Evolutionary conservation across 1,140 invertebrate species (phyloP).

Genomic region (Polypedilum vanderplanki): DNA sequence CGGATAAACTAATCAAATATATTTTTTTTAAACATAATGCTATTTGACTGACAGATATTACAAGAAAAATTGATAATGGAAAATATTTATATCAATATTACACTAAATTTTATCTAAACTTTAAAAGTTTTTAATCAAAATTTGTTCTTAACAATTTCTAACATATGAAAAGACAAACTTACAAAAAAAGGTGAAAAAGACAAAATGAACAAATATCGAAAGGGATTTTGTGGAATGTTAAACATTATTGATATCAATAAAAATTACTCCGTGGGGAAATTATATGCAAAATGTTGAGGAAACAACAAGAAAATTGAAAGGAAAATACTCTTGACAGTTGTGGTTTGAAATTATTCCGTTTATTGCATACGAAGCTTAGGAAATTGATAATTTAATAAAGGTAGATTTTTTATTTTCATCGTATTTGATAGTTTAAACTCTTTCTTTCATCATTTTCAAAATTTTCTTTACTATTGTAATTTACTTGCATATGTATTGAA

Average conservation of each 20-base stretch:
- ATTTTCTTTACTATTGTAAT: background rate
- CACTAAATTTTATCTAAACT: too few species aligned
- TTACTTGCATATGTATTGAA: background rate
- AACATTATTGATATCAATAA: conserved; percentile 6
- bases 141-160: background rate
- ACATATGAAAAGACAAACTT: background rate
- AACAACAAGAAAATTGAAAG: conserved; percentile 6
- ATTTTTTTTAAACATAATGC: background rate
- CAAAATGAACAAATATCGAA: too few species aligned
- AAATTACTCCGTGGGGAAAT: conserved; percentile 4
- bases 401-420: background rate
- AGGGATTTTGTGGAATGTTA: background rate
- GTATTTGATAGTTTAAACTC: too few species aligned
- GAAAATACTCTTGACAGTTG: background rate
- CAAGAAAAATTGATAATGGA: background rate
- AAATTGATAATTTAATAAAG: background rate
- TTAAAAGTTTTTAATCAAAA: background rate
- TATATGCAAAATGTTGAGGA: conserved; percentile 4
- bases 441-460: background rate
- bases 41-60: background rate
- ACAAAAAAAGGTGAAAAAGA: background rate
- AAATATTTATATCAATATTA: background rate
- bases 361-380: background rate
- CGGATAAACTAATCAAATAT: background rate
- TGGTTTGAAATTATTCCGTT: background rate